Evolutionary conservation across 1,140 invertebrate genomes (phyloP), one percentile per base, ranked within the genome.

Genomic region (Polypedilum pembai): DNA sequence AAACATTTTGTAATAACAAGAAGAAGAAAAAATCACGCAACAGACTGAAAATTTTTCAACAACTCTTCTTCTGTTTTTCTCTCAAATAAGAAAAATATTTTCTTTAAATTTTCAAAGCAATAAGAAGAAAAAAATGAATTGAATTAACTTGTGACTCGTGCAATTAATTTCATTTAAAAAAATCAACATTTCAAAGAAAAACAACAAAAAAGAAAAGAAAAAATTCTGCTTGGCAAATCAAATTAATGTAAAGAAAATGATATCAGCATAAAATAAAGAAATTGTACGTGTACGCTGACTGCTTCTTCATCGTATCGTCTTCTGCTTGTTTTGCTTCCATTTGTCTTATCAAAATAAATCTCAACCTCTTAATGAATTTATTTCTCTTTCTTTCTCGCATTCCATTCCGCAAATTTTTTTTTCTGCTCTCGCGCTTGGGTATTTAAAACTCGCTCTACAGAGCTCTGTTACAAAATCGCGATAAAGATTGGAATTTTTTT

Each of bases 401-500:
- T 56, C 45, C 45, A 56, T 56, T 56, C 45, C 45, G 45, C 45
- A 56, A 56, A 56, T 56, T 56, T 56, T 15, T 15, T n/a, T 56
- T 56, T n/a, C 12, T 56, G 12, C 10, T 56, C n/a, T 56, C n/a
- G 5, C 24, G 24, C n/a, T 56, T 56, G 3, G 12, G 45, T 56
- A 15, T 45, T 8, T 8, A 45, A 45, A 45, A 15, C 15, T 12
- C 45, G 45, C 45, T 12, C 12, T n/a, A 12, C n/a, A n/a, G n/a
- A n/a, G n/a, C n/a, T n/a, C n/a, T 15, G 12, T 12, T n/a, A 56
- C 45, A n/a, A 56, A 56, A 56, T 56, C 45, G 45, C 45, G 45
- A 56, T 56, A 56, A 56, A 56, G 45, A 56, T 56, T 56, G 45
- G 45, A 56, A 56, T 56, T 56, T 56, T 56, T n/a, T 56, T 45